Percentiles rank a stretch among this genome's conserved stretches.
Conservation (phyloP, 2,113 vertebrate species). For the Hydrolagus affinis region DNA sequence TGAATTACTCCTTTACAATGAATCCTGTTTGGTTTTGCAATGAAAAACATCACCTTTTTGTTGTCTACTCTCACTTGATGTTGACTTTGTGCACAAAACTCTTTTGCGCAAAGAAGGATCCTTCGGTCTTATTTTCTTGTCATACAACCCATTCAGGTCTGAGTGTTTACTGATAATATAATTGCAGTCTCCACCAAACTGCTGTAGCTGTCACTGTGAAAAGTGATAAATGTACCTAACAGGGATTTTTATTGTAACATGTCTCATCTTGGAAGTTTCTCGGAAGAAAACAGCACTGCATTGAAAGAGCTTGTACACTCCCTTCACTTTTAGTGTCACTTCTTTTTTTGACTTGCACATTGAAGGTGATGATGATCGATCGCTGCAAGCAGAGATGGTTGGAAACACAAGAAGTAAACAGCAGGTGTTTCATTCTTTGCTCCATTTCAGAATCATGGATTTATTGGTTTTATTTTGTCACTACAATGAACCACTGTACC, state of each 20-base stretch:
- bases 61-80: not conserved
- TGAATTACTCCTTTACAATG: not conserved
- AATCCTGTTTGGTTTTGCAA: not conserved
- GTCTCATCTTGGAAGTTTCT: not conserved
- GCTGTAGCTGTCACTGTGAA: conserved; percentile 6
- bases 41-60: not conserved
- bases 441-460: too few species aligned
- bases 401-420: too few species aligned
- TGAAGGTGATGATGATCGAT: not conserved
- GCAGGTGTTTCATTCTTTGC: too few species aligned
- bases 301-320: not conserved
- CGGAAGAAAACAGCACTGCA: not conserved
- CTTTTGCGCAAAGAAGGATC: not conserved
- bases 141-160: not conserved
- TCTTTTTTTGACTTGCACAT: not conserved
- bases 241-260: not conserved
- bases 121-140: not conserved
- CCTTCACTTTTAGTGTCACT: not conserved
- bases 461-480: too few species aligned
- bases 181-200: not conserved
- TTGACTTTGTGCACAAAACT: not conserved
- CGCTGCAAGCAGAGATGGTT: not conserved
- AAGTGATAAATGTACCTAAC: not conserved
- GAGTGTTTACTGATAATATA: not conserved
- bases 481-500: too few species aligned